Percentiles rank a stretch among this genome's conserved stretches.
These are phyloP conservation scores for Agrilus cyanescens DNA, from an alignment of 2,888 invertebrate genomes.

Conservation along the genomic window DNA sequence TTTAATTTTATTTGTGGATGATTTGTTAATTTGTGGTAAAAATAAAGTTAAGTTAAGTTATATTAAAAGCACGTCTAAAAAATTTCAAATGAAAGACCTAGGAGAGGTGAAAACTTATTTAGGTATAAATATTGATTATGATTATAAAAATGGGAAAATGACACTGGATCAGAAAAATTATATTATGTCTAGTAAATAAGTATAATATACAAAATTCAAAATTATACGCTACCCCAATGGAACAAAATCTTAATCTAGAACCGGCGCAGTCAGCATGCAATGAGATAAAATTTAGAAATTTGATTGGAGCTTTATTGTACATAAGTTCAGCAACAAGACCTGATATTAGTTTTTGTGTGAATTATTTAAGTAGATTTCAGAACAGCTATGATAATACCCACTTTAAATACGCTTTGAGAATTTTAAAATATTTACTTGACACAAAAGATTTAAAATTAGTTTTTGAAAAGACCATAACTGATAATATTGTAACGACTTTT, in stretches of 20 bases:
- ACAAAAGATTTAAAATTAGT: too few species aligned
- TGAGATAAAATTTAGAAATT: conserved; percentile 13
- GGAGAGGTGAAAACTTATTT: conserved; percentile 13
- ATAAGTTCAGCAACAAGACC: conserved; percentile 23
- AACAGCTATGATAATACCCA: too few species aligned
- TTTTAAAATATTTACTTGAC: too few species aligned
- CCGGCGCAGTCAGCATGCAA: conserved; percentile 3
- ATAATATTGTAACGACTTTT: too few species aligned
- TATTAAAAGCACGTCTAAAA: conserved; percentile 4
- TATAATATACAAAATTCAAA: too few species aligned
- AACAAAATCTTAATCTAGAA: too few species aligned
- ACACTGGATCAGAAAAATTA: conserved; percentile 23
- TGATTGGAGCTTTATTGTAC: conserved; percentile 10
- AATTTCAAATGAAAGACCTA: too few species aligned
- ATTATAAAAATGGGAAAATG: conserved; percentile 16
- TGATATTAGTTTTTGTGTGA: conserved; percentile 24
- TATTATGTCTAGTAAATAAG: conserved; percentile 12
- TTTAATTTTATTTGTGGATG: conserved; percentile 10
- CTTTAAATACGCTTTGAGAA: too few species aligned
- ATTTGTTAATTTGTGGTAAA: conserved; percentile 8
- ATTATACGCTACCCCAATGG: too few species aligned
- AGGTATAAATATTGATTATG: conserved; percentile 24
- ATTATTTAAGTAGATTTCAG: conserved; percentile 28
- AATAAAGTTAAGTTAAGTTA: conserved; percentile 3
- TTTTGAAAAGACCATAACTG: too few species aligned